Percentiles rank a stretch among this genome's conserved stretches.
These are phyloP conservation scores for Microchrysa polita DNA, from an alignment of 2,888 invertebrate genomes.

Conservation along the genomic window DNA sequence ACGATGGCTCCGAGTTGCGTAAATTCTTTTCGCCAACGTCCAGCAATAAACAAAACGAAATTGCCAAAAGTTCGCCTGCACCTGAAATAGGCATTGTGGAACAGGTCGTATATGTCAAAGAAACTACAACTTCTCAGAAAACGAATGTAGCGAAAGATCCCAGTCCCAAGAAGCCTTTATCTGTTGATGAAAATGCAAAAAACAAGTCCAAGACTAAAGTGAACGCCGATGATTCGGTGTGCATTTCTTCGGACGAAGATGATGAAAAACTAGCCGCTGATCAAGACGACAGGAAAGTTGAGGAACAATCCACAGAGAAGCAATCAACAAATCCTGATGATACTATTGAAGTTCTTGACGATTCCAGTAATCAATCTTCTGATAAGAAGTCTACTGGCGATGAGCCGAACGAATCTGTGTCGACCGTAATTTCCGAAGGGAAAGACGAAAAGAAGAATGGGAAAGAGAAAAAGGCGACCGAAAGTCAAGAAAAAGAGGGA, in stretches of 20 bases:
- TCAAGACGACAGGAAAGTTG: not conserved
- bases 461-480: not conserved
- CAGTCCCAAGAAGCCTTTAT: too few relatives aligned
- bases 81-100: not conserved
- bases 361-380: not conserved
- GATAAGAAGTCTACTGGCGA: not conserved
- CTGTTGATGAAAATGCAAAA: not conserved
- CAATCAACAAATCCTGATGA: not conserved
- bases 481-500: not conserved
- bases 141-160: too few relatives aligned
- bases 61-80: conserved; percentile 53
- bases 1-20: not conserved
- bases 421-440: not conserved
- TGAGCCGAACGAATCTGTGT: not conserved
- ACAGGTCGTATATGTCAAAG: not conserved
- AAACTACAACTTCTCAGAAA: not conserved
- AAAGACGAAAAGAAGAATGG: not conserved
- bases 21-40: conserved; percentile 52
- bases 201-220: not conserved
- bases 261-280: not conserved
- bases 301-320: not conserved
- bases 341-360: not conserved
- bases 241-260: not conserved
- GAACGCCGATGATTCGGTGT: not conserved
- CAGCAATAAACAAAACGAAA: conserved; percentile 57